Base-by-base conservation (phyloP, 2,797 vertebrate genomes). In the Pelodytes ibericus region DNA sequence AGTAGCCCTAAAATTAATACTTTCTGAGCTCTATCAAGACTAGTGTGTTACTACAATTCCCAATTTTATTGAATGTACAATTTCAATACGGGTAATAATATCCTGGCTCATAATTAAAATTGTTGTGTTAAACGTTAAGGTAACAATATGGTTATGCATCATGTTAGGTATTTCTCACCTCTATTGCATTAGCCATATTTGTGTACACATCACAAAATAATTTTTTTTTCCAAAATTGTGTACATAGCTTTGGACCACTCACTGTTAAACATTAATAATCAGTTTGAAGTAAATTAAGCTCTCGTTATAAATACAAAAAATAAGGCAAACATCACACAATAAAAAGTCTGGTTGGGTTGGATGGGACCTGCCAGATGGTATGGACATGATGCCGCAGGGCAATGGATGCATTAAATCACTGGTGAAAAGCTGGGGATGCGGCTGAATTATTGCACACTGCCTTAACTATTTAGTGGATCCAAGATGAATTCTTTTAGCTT, bases 321-420 rank as follows among this genome's bases (percentile, higher is more conserved):
- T 80, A 39, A 79, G 62, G 80, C 47, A 81, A 76, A 81, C 84
- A n/a, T 61, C 80, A 74, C 72, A 84, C 80, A 82, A 72, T 79
- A n/a, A n/a, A n/a, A 61, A 69, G 71, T 66, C 65, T 56, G 70
- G 74, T 0, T 84, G 80, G 81, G 82, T 80, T 81, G 59, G 76
- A 81, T 86, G 84, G 82, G 83, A 82, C 84, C 72, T 83, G 75
- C 79, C 84, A 88, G 87, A 85, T 86, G 84, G 85, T 64, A 68
- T 84, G 79, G 82, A 73, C 64, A 71, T 77, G 72, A 51, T 57
- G 72, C 65, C 2, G 0, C 36, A 67, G 80, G 81, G 80, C 78
- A 83, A 2, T 77, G 82, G 80, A 80, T 81, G 80, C 72, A 31
- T 77, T 66, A 82, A 80, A 75, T 75, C 39, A 74, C 71, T 53